phyloP scores from a whole-genome alignment of 2,888 invertebrate species.

The Agonopterix subpropinquella region DNA sequence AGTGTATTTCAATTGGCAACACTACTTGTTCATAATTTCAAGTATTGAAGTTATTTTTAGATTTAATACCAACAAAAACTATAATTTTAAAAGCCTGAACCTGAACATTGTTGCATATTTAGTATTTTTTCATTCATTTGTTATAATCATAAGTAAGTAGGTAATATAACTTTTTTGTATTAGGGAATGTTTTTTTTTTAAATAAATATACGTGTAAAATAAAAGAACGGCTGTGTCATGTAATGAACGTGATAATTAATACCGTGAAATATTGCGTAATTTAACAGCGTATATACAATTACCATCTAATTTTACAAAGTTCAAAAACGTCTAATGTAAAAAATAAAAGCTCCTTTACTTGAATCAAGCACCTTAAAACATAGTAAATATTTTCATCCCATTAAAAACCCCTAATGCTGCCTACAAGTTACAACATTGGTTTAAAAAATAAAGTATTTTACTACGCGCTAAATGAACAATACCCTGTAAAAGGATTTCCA shows the following conservation, averaged over 20 bases:
- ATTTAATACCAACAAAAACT: too few relatives aligned
- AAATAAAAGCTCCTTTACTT: constrained; percentile 37
- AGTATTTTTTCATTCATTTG: too few relatives aligned
- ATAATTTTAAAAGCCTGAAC: too few relatives aligned
- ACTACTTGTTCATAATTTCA: too few relatives aligned
- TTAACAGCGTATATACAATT: constrained; percentile 21
- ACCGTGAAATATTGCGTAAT: constrained; percentile 9
- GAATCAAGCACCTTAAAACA: constrained; percentile 36
- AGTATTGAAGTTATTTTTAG: too few relatives aligned
- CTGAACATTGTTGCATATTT: too few relatives aligned
- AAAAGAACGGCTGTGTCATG: too few relatives aligned
- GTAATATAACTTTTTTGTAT: too few relatives aligned
- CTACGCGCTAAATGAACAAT: constrained; percentile 31
- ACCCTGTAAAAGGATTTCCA: constrained; percentile 41
- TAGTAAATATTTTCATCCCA: constrained; percentile 1
- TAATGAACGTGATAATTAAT: not conserved
- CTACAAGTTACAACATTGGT: constrained; percentile 1
- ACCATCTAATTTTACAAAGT: constrained; percentile 10
- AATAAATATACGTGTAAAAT: too few relatives aligned
- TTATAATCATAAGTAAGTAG: too few relatives aligned
- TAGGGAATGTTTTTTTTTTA: too few relatives aligned
- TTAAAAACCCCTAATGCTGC: constrained; percentile 1
- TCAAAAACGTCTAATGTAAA: constrained; percentile 20
- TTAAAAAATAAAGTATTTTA: constrained; percentile 18
- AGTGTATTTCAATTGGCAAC: too few relatives aligned